These are phyloP conservation scores for Tokudaia tokunoshimensis DNA, from an alignment of 2,797 vertebrate genomes.

Conservation along the genomic window DNA sequence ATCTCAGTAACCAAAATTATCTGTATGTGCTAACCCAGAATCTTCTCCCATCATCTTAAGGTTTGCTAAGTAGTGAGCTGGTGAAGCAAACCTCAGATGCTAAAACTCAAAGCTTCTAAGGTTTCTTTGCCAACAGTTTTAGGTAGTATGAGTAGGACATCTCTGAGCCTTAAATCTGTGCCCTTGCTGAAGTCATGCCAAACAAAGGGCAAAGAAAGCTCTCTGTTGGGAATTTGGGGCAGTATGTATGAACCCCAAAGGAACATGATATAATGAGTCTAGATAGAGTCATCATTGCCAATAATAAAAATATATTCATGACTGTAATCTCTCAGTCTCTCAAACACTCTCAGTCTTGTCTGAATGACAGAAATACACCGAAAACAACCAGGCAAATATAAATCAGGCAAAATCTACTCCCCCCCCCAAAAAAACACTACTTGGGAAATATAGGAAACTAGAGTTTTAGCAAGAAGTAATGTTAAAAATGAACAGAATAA, in stretches of 20 bases:
- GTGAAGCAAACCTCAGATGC: background rate
- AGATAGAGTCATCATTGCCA: background rate
- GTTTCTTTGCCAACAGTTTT: background rate
- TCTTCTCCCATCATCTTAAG: background rate
- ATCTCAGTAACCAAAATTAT: background rate
- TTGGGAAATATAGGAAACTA: background rate
- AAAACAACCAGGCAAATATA: background rate
- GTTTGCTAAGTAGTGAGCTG: background rate
- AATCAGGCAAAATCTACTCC: background rate
- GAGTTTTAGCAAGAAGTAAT: background rate
- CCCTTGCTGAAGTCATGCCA: background rate
- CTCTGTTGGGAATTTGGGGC: background rate
- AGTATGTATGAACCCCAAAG: background rate
- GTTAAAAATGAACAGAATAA: conserved; percentile 11
- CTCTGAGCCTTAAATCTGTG: background rate
- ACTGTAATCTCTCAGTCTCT: no score
- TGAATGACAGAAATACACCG: background rate
- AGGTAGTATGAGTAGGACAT: no score
- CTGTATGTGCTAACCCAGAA: background rate
- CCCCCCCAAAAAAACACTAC: background rate
- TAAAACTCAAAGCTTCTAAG: background rate
- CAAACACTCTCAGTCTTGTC: background rate
- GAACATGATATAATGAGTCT: background rate
- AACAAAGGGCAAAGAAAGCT: background rate
- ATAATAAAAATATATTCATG: background rate